These are phyloP conservation scores for Hydropotes inermis DNA, from an alignment of 2,113 vertebrate genomes.

Conservation along the genomic window DNA sequence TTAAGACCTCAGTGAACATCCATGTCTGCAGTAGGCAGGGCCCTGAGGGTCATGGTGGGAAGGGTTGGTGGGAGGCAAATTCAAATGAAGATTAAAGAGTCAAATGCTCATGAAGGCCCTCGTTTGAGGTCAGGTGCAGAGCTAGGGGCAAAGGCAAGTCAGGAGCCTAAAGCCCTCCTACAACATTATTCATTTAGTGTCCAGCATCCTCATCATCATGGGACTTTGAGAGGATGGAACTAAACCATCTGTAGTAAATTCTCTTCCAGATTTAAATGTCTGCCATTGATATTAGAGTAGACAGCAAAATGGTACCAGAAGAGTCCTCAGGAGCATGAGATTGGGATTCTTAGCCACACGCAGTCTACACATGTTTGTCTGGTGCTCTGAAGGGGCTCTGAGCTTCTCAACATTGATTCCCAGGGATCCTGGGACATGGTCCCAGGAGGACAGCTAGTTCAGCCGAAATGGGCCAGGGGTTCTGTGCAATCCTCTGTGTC, in stretches of 20 bases:
- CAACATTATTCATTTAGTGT: neutral
- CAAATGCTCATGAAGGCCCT: neutral
- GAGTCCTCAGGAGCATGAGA: fast-evolving
- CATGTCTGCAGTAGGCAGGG: neutral
- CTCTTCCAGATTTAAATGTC: neutral
- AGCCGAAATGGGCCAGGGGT: neutral
- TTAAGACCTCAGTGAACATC: neutral
- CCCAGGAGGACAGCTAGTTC: neutral
- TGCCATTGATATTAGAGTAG: neutral
- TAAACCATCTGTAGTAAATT: neutral
- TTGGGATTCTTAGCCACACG: neutral
- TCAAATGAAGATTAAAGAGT: neutral
- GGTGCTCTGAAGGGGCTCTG: neutral
- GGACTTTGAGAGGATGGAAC: neutral
- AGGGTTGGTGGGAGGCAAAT: neutral
- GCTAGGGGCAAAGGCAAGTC: neutral
- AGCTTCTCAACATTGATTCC: neutral
- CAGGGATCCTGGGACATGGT: neutral
- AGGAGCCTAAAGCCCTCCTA: neutral
- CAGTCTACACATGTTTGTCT: neutral
- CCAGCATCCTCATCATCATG: too few species aligned
- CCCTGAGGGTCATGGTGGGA: neutral
- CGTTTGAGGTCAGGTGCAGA: neutral
- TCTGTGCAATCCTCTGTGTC: neutral
- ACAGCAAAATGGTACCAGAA: neutral